A percentile compares a stretch with the other conserved stretches of the same genome.
Evolutionary conservation across 2,113 vertebrate genomes (phyloP).

Genomic region (Myiozetetes cayanensis): DNA sequence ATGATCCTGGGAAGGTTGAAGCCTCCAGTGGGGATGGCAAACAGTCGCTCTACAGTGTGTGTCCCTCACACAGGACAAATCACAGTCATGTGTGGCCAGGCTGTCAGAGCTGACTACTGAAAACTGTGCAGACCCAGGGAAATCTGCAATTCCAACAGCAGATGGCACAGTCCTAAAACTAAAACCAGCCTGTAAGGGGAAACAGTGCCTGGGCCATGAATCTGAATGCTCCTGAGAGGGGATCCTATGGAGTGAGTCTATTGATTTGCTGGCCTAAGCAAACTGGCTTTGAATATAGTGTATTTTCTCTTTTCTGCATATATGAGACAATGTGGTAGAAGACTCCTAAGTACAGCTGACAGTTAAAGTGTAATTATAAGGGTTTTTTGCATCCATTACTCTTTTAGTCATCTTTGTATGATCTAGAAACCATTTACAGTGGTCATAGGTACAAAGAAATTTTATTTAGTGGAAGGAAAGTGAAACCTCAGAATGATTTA

Average conservation of each 20-base stretch:
- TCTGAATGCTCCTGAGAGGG: neutral
- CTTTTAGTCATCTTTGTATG: neutral
- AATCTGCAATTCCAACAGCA: slow-evolving; percentile 57
- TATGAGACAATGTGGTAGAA: neutral
- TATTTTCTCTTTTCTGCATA: neutral
- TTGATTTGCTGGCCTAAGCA: neutral
- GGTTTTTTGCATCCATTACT: neutral
- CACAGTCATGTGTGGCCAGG: neutral
- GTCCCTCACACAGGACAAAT: neutral
- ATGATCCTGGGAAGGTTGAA: neutral
- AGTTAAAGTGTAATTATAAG: neutral
- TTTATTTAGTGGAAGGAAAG: neutral
- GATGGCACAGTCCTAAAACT: slow-evolving; percentile 66
- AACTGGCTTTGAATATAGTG: neutral
- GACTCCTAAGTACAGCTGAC: neutral
- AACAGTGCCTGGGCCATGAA: neutral
- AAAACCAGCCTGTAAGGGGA: neutral
- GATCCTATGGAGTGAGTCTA: neutral
- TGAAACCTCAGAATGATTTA: neutral
- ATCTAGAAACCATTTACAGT: neutral
- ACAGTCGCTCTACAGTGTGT: neutral
- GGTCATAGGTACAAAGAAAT: neutral
- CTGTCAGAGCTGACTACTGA: neutral
- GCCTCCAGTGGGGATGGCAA: neutral
- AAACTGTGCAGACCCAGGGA: neutral